Base-by-base conservation (phyloP, 2,113 vertebrate species). In the Indri indri region DNA sequence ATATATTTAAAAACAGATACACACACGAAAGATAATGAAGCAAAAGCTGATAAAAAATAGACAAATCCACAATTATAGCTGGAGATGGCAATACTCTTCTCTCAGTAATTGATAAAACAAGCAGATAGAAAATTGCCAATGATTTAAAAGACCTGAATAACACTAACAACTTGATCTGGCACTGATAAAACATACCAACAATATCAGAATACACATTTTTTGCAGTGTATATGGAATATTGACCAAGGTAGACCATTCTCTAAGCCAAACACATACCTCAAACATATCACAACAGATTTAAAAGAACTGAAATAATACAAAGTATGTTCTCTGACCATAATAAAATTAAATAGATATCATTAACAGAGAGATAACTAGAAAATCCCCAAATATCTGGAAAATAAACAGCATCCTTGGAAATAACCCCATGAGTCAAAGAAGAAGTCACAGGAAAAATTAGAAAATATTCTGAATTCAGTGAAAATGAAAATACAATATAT, bases 221-320 rank as follows among this genome's bases (percentile, higher is more conserved):
- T 79, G 47, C 66, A 89, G 17, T 59, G 7, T 45, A 30, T 37
- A 32, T 6, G 54, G 11, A 52, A 80, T 30, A 81, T 7, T 52
- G 50, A 52, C 13, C 18, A 93, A 90, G 68, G 80, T 6, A 94
- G 76, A 42, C 23, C 17, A 86, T 65, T n/a, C n/a, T 80, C 30
- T 54, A 83, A 68, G 70, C 40, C n/a, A 16, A 82, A 93, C 85
- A 76, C 14, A 47, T 85, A 86, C 25, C n/a, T 92, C 50, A 76
- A 47, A 79, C n/a, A 59, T 10, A 80, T 6, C 37, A 68, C 30
- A 65, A 47, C 5, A 77, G 16, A 8, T 63, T 81, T 65, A 54
- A 92, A 88, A 65, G 54, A 88, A 77, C 23, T 82, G n/a, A 91
- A 88, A 68, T 32, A 94, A 76, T 59, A 83, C 10, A 89, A 61